Evolutionary conservation across 2,113 vertebrate genomes (phyloP).

Genomic region (Lampris incognitus): DNA sequence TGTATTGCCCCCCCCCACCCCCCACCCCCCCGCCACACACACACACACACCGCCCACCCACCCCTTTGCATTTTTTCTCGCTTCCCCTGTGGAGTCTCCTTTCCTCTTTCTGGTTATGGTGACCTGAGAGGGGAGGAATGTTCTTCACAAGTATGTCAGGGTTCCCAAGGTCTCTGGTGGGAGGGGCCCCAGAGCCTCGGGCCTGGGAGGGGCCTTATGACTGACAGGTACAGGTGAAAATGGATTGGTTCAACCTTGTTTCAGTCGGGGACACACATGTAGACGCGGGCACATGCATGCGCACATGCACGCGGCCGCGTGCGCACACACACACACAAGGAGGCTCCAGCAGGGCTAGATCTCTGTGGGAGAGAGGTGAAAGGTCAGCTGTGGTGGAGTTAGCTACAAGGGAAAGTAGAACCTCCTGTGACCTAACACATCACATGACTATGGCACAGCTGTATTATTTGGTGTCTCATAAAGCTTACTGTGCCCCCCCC

Average conservation of each 20-base stretch:
- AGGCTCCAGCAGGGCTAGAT: constrained; percentile 70
- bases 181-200: constrained; percentile 22
- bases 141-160: constrained; percentile 55
- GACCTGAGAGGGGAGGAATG: constrained; percentile 67
- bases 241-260: constrained; percentile 62
- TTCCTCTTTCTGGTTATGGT: constrained; percentile 53
- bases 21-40: not conserved
- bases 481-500: not conserved
- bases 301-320: not conserved
- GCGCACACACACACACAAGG: constrained; percentile 26
- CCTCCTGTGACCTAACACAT: constrained; percentile 22
- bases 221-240: constrained; percentile 81
- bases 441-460: constrained; percentile 17
- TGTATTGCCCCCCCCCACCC: not conserved
- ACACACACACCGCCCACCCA: no score
- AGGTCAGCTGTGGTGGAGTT: constrained; percentile 65
- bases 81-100: constrained; percentile 6
- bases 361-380: constrained; percentile 58
- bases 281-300: not conserved
- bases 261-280: constrained; percentile 48
- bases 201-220: constrained; percentile 62
- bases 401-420: constrained; percentile 54
- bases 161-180: constrained; percentile 49
- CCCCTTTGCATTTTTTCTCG: constrained; percentile 12
- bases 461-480: not conserved